phyloP scores from a whole-genome alignment of 2,888 invertebrate species.

The Dryococelus australis region DNA sequence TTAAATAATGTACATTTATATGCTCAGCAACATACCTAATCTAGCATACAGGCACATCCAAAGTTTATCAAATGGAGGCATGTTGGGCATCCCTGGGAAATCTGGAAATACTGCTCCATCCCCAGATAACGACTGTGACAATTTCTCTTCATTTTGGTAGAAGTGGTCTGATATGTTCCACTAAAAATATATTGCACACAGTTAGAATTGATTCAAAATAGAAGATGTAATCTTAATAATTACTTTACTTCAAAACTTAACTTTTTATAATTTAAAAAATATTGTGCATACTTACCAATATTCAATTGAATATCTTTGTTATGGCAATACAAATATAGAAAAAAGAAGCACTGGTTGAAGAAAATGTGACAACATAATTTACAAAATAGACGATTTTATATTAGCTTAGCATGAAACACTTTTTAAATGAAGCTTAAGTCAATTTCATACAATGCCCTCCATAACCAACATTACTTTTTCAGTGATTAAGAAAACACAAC shows the following conservation, averaged over 20 bases:
- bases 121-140: slow-evolving; percentile 75
- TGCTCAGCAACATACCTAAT: slow-evolving; percentile 64
- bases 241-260: not conserved
- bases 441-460: no score
- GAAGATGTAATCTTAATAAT: not conserved
- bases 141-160: slow-evolving; percentile 91
- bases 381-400: no score
- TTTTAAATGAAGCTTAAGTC: no score
- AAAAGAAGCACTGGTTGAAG: no score
- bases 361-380: no score
- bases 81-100: slow-evolving; percentile 81
- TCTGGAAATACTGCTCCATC: slow-evolving; percentile 79
- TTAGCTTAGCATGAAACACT: no score
- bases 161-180: slow-evolving; percentile 99
- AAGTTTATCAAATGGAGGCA: slow-evolving; percentile 89
- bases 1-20: not conserved
- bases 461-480: no score
- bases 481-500: no score
- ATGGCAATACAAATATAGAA: not conserved
- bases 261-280: not conserved
- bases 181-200: slow-evolving; percentile 62
- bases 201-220: not conserved
- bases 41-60: slow-evolving; percentile 96
- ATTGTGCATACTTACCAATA: not conserved
- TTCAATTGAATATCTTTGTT: no score